Evolutionary conservation across 1,140 invertebrate genomes (phyloP).

Genomic region (Anastrepha ludens): DNA sequence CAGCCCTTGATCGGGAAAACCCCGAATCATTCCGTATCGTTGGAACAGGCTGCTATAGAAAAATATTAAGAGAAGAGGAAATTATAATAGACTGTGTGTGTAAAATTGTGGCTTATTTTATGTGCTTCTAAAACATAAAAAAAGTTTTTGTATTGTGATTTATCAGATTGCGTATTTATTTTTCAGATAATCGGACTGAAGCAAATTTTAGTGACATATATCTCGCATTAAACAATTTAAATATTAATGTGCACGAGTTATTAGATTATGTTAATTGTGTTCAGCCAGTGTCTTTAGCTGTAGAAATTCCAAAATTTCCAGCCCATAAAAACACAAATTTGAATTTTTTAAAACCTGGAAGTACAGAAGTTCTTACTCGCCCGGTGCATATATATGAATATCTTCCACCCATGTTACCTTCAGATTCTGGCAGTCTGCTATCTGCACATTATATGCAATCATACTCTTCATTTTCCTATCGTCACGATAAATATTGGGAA

Average conservation of each 20-base stretch:
- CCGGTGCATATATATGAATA: constrained; percentile 94
- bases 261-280: constrained; percentile 92
- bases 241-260: constrained; percentile 87
- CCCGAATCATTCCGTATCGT: too few species aligned
- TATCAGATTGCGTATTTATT: neutral
- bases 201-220: constrained; percentile 91
- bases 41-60: too few species aligned
- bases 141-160: too few species aligned
- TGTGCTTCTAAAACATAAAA: too few species aligned
- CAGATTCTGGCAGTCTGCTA: constrained; percentile 65
- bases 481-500: neutral
- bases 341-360: constrained; percentile 94
- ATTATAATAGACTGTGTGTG: too few species aligned
- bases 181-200: constrained; percentile 85
- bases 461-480: neutral
- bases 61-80: too few species aligned
- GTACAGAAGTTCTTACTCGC: constrained; percentile 91
- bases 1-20: too few species aligned
- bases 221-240: constrained; percentile 90
- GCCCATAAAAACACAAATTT: constrained; percentile 85
- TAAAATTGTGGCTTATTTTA: too few species aligned
- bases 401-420: constrained; percentile 91
- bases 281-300: constrained; percentile 82
- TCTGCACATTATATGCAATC: neutral
- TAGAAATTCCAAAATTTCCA: constrained; percentile 86